A percentile compares a stretch with the other conserved stretches of the same genome.
These are phyloP conservation scores for Caenorhabditis virilis DNA, from an alignment of 2,888 invertebrate genomes.

Conservation along the genomic window DNA sequence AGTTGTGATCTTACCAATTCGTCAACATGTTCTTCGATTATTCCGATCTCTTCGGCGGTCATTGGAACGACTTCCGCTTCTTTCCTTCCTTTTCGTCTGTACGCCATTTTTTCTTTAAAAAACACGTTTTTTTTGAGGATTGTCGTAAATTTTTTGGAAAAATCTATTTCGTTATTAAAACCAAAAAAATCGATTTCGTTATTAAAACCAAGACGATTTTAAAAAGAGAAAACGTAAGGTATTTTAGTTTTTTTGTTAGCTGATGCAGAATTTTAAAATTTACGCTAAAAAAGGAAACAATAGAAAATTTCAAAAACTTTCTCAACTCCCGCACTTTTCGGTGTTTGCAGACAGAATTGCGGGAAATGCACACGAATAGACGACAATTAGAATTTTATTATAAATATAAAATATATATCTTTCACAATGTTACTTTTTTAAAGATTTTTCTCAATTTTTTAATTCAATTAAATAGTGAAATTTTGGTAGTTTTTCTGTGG, in stretches of 20 bases:
- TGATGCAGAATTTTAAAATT: neutral
- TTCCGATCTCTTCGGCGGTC: constrained; percentile 19
- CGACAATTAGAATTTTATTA: neutral
- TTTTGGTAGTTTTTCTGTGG: no score
- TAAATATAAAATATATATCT: neutral
- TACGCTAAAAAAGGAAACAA: neutral
- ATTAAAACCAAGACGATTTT: neutral
- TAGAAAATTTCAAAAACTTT: neutral
- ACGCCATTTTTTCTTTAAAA: constrained; percentile 10
- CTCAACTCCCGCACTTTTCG: no score
- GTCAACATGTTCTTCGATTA: constrained; percentile 18
- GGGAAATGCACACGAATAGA: neutral
- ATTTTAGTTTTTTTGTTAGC: constrained; percentile 1
- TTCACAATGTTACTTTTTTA: neutral
- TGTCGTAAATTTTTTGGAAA: no score
- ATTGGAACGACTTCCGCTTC: constrained; percentile 13
- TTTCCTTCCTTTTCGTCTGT: constrained; percentile 8
- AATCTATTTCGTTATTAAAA: no score
- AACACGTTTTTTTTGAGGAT: no score
- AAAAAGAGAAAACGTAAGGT: neutral
- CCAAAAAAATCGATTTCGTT: neutral
- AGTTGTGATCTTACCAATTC: constrained; percentile 37
- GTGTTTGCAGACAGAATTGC: neutral
- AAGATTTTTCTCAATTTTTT: neutral
- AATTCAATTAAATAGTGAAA: neutral